Base-by-base conservation (phyloP, 2,888 invertebrate genomes). In the Molorchus minor region DNA sequence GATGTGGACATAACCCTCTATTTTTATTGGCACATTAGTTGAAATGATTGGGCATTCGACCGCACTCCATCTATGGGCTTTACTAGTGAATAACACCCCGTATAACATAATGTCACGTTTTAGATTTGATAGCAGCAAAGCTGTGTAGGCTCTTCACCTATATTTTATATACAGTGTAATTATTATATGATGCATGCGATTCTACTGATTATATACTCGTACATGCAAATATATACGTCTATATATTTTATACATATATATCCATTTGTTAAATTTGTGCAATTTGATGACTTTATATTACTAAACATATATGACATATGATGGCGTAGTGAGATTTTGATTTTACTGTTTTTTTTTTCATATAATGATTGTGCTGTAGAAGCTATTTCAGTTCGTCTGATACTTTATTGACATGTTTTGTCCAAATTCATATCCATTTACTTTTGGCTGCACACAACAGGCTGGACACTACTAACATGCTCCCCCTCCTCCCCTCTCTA, bases 281-380 rank as follows among this genome's bases (percentile, higher is more conserved):
- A 77, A 77, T 75, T 75, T 76, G 74, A 76, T 76, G 76, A 76
- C 75, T 73, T 69, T 68, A 61, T 59, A 67, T 59, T 73, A 72
- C 66, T 62, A 71, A 73, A 60, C 53, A 61, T 54, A 72, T 70
- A 75, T 75, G 75, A 75, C 74, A 75, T 75, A 77, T 76, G 76
- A 77, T 78, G 77, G 75, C 77, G 77, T 77, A 76, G 75, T 72
- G 72, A 70, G 73, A 74, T 69, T 73, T 67, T 70, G 61, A 56
- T 70, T 71, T 67, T 58, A 58, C 33, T 58, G n/a, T 62, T 56
- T 59, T 46, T 45, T 52, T 70, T 66, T 71, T 71, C 73, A 74
- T 75, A 74, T 75, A 75, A 74, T 78, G 77, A 77, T 77, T 77
- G 77, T 77, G 77, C 77, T 76, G 77, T 77, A 77, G 77, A 72